A percentile compares a stretch with the other conserved stretches of the same genome.
Evolutionary conservation across 2,113 vertebrate species (phyloP).

Genomic region (Notiomystis cincta): DNA sequence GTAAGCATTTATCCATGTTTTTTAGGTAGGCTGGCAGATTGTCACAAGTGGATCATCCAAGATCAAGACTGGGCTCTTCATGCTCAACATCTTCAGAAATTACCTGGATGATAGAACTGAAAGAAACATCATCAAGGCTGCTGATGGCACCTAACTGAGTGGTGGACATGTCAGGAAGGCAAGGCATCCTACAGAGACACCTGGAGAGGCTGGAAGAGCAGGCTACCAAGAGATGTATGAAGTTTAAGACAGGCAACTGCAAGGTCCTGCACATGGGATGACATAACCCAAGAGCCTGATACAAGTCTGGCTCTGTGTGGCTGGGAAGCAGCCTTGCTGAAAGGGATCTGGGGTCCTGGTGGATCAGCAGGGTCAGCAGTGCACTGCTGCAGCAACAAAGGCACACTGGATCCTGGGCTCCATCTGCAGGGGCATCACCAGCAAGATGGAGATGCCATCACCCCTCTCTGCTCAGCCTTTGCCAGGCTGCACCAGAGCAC

Average conservation of each 20-base stretch:
- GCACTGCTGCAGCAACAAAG: background rate
- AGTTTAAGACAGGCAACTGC: background rate
- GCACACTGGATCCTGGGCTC: background rate
- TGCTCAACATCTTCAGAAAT: background rate
- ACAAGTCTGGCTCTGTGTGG: background rate
- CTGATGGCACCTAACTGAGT: background rate
- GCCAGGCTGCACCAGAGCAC: background rate
- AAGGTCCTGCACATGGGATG: background rate
- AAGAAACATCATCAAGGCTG: background rate
- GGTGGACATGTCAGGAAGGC: fast-evolving
- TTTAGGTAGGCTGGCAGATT: background rate
- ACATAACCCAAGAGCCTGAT: background rate
- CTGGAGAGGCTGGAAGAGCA: background rate
- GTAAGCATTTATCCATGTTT: background rate
- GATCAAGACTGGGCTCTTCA: background rate
- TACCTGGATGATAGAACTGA: background rate
- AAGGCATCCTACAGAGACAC: background rate
- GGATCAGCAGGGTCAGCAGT: background rate
- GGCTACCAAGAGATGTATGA: background rate
- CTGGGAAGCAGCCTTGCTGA: background rate
- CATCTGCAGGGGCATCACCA: background rate
- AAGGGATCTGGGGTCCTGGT: background rate
- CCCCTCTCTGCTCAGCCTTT: background rate
- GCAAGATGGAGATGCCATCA: background rate
- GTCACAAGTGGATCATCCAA: background rate